Evolutionary conservation across 2,797 vertebrate genomes (phyloP), one percentile per base, ranked within the genome.

Genomic region (Ispidina lecontei): DNA sequence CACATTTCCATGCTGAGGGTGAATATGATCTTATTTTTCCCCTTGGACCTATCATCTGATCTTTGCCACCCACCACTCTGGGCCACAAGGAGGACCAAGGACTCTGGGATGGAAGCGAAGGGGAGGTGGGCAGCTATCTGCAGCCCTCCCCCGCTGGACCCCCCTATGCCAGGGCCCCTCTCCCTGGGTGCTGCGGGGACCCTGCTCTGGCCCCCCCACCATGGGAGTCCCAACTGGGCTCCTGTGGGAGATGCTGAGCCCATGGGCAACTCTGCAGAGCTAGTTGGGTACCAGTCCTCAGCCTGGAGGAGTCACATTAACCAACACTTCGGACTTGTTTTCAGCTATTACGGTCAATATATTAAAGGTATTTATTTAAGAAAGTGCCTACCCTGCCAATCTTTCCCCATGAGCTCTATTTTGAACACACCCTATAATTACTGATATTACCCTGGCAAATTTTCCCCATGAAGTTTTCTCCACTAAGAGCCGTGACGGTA

Each of bases 341-440:
- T 87, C 22, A 19, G 75, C 75, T 90, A 64, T 90, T 87, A 94
- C 46, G 91, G 93, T 93, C 90, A 91, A 91, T 89, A 86, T 79
- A 92, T 87, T 89, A 80, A 91, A 89, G 81, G 91, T 90, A 94
- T 96, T 94, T 94, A 91, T 89, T 93, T 95, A 91, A 95, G 93
- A 93, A 96, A 90, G 88, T 92, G 87, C 87, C 93, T 95, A 95
- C 92, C 89, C 92, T 94, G 94, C 94, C 92, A 92, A 94, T 94
- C 94, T 95, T 94, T 94, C 90, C 95, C 90, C 77, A 85, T 85
- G 82, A 91, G 84, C 90, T 79, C 93, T 89, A 83, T 93, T 93
- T 84, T 60, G 89, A 92, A 92, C 93, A 94, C 95, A 87, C 92
- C 93, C 93, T 92, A 76, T 93, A 94, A 94, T 95, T 95, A 95